A percentile compares a stretch with the other conserved stretches of the same genome.
Conservation (phyloP, 2,888 invertebrate species). For the Unio delphinus region DNA sequence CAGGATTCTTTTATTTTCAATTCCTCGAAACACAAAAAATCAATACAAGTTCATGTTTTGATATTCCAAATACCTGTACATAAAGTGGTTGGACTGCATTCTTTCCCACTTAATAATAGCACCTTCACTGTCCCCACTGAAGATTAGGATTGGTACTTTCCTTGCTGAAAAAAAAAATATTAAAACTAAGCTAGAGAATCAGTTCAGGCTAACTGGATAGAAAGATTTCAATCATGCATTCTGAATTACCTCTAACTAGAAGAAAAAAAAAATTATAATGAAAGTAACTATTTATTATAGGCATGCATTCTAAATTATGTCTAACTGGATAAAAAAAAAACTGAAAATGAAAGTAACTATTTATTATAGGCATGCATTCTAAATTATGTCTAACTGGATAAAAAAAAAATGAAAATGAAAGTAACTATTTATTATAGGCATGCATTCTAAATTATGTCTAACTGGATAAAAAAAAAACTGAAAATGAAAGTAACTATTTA, state of each 20-base stretch:
- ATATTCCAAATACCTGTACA: slow-evolving; percentile 64
- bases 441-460: no score
- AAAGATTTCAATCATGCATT: not conserved
- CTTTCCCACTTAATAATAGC: slow-evolving; percentile 70
- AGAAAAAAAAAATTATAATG: no score
- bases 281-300: no score
- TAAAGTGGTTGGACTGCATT: slow-evolving; percentile 70
- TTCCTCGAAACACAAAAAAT: not conserved
- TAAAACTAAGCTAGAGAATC: not conserved
- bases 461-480: no score
- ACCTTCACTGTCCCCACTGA: slow-evolving; percentile 67
- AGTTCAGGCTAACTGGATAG: not conserved
- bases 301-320: no score
- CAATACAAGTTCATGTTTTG: not conserved
- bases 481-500: no score
- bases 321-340: no score
- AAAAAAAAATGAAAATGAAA: no score
- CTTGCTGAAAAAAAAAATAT: slow-evolving; percentile 49
- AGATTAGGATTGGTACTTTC: slow-evolving; percentile 69
- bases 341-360: no score
- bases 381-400: no score
- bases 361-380: no score
- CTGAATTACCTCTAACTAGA: not conserved
- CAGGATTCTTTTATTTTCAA: not conserved
- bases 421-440: no score